Conservation (phyloP, 2,888 invertebrate species). For the Drosophila picticornis region DNA sequence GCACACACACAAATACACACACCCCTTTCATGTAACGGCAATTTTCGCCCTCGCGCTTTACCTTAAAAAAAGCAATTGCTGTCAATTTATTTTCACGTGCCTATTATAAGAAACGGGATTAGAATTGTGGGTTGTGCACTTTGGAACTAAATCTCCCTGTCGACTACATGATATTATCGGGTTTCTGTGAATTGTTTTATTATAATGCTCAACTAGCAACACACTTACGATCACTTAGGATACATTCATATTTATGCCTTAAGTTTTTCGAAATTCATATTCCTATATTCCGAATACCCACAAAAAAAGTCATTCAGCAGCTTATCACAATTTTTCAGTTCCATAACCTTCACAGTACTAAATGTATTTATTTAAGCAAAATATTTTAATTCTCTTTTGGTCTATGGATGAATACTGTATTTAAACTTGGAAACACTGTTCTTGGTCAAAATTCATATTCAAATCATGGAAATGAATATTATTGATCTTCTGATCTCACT, state of each 20-base stretch:
- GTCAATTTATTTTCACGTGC: constrained; percentile 67
- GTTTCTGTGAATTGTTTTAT: constrained; percentile 26
- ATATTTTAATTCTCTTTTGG: too few species aligned
- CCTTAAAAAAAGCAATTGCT: constrained; percentile 61
- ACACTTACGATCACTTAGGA: neutral
- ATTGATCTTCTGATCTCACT: too few species aligned
- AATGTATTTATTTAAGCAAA: too few species aligned
- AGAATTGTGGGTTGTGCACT: constrained; percentile 25
- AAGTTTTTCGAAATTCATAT: too few species aligned
- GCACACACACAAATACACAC: constrained; percentile 1
- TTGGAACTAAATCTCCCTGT: constrained; percentile 17
- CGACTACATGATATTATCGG: constrained; percentile 7
- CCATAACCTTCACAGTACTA: too few species aligned
- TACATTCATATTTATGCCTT: neutral
- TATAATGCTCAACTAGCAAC: constrained; percentile 16
- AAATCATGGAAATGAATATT: too few species aligned
- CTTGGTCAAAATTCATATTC: too few species aligned
- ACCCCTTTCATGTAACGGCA: constrained; percentile 70
- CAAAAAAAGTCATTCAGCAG: too few species aligned
- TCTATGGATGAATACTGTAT: too few species aligned
- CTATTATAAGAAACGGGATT: constrained; percentile 48
- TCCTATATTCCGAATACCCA: too few species aligned
- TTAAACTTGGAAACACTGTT: too few species aligned
- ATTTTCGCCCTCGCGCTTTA: constrained; percentile 43
- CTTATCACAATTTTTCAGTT: too few species aligned